phyloP scores from a whole-genome alignment of 2,888 invertebrate species.

The Conchocele bisecta region DNA sequence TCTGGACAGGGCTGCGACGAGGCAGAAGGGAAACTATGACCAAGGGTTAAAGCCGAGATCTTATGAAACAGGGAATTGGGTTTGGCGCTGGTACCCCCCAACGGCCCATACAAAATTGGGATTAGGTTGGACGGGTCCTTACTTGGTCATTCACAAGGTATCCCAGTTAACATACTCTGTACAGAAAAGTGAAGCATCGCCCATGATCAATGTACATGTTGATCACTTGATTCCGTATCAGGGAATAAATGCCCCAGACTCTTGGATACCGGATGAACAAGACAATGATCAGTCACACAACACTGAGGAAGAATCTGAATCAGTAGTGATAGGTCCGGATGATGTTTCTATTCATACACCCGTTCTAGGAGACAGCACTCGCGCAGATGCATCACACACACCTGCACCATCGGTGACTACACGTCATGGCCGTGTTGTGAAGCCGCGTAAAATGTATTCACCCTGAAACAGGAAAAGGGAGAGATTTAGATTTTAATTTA shows the following conservation, averaged over 20 bases:
- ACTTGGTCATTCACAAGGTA: conserved; percentile 20
- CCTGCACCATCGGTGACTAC: no score
- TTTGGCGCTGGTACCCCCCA: conserved; percentile 31
- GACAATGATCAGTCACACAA: no score
- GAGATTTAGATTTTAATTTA: no score
- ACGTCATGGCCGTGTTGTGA: no score
- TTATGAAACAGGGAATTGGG: conserved; percentile 2
- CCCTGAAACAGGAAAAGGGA: no score
- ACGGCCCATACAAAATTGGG: conserved; percentile 27
- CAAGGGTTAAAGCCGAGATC: neutral
- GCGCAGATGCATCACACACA: no score
- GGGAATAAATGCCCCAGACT: conserved; percentile 15
- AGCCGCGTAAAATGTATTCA: no score
- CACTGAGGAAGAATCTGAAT: no score
- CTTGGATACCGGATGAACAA: conserved; percentile 18
- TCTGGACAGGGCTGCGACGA: neutral
- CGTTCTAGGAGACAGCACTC: no score
- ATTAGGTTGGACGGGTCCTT: conserved; percentile 46
- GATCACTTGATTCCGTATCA: conserved; percentile 44
- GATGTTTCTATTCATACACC: no score
- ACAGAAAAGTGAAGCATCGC: conserved; percentile 20
- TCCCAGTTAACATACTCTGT: conserved; percentile 33
- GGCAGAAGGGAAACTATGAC: conserved; percentile 21
- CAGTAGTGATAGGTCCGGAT: no score
- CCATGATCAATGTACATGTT: conserved; percentile 18